A percentile compares a stretch with the other conserved stretches of the same genome.
These are phyloP conservation scores for Spodoptera exigua DNA, from an alignment of 2,888 invertebrate species.

Conservation along the genomic window DNA sequence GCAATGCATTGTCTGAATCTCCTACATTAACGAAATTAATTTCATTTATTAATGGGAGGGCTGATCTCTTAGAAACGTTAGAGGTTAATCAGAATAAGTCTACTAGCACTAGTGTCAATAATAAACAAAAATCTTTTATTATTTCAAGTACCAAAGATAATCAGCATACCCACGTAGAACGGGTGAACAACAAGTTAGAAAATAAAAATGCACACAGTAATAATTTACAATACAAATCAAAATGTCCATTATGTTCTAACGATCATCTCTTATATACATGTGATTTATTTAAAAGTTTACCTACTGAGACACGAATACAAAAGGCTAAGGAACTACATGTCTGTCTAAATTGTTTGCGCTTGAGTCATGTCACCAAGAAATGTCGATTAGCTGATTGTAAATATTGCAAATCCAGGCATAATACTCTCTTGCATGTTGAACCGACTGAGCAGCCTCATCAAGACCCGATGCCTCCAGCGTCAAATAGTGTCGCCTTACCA, in stretches of 20 bases:
- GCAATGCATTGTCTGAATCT: slow-evolving; percentile 10
- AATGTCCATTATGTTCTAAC: slow-evolving; percentile 5
- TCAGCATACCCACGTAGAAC: background rate
- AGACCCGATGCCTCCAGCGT: slow-evolving; percentile 1
- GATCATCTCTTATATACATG: slow-evolving; percentile 3
- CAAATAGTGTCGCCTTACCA: slow-evolving; percentile 4
- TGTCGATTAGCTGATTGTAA: slow-evolving; percentile 5
- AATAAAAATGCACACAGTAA: slow-evolving; percentile 1
- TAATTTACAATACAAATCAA: slow-evolving; percentile 1
- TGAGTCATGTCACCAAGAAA: background rate
- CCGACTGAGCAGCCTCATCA: slow-evolving; percentile 4
- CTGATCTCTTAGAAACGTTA: slow-evolving; percentile 5
- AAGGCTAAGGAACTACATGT: slow-evolving; percentile 2
- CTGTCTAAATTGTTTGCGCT: slow-evolving; percentile 6
- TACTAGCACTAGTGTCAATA: too few relatives aligned
- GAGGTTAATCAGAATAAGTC: slow-evolving; percentile 6
- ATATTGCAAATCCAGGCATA: slow-evolving; percentile 11
- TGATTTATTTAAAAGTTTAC: too few relatives aligned
- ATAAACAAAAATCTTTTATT: slow-evolving; percentile 1
- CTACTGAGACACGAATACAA: background rate
- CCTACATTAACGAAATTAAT: slow-evolving; percentile 3
- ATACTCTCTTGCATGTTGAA: slow-evolving; percentile 10
- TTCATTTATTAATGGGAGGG: slow-evolving; percentile 7
- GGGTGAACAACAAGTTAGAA: background rate
- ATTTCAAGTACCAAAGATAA: background rate